Percentiles rank a stretch among this genome's conserved stretches.
phyloP scores from a whole-genome alignment of 2,797 vertebrate genomes.

The Lagorchestes hirsutus region DNA sequence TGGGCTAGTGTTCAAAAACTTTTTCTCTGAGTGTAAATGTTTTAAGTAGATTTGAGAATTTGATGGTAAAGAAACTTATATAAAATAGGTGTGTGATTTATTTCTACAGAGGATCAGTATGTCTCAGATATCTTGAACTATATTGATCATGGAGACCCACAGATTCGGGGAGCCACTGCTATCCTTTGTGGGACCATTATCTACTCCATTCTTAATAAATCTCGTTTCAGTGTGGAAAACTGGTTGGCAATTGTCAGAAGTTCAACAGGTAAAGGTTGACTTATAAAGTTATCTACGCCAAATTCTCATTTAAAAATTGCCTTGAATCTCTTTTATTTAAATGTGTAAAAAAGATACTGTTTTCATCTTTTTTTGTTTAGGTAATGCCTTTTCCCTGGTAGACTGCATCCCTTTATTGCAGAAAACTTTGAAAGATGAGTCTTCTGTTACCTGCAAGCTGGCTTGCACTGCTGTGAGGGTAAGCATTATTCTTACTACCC shows the following conservation, averaged over 20 bases:
- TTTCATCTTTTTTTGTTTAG: conserved; percentile 81
- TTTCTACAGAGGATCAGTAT: conserved; percentile 93
- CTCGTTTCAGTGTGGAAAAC: conserved; percentile 91
- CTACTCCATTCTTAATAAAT: conserved; percentile 92
- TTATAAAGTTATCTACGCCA: not conserved
- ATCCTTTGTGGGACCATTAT: conserved; percentile 95
- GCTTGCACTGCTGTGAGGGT: conserved; percentile 96
- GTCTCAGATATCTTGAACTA: conserved; percentile 94
- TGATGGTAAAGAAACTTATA: not conserved
- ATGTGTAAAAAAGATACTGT: not conserved
- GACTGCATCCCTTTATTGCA: conserved; percentile 94
- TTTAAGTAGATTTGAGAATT: not conserved
- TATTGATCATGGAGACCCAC: conserved; percentile 95
- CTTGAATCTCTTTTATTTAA: not conserved
- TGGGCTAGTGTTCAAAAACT: not conserved
- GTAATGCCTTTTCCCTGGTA: conserved; percentile 91
- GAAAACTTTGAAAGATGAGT: conserved; percentile 94
- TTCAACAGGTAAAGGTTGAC: conserved; percentile 83
- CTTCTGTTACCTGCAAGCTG: conserved; percentile 97
- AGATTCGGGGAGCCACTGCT: conserved; percentile 95
- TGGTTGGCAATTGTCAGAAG: conserved; percentile 91
- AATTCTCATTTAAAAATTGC: not conserved
- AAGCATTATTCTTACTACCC: conserved; percentile 73
- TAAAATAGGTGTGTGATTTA: conserved; percentile 68
- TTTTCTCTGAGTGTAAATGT: conserved; percentile 12